A percentile compares a stretch with the other conserved stretches of the same genome.
phyloP scores from a whole-genome alignment of 2,888 invertebrate genomes.

The Odontomyia ornata region DNA sequence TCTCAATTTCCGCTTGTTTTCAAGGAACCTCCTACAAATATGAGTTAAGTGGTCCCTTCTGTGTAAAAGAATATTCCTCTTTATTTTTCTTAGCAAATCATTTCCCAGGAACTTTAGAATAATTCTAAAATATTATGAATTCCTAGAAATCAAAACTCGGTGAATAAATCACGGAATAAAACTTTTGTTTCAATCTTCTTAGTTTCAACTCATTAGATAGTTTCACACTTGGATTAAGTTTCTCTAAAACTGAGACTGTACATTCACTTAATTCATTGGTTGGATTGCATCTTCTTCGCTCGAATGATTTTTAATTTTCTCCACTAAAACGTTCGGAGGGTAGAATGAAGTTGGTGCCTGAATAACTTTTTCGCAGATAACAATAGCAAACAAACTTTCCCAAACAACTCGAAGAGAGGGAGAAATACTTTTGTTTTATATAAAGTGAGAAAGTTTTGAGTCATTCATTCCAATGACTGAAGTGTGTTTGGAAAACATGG shows the following conservation, averaged over 20 bases:
- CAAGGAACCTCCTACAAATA: too few species aligned
- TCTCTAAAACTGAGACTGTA: not conserved
- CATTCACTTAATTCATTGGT: not conserved
- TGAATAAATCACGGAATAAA: not conserved
- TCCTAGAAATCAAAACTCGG: too few species aligned
- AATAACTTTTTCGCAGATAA: not conserved
- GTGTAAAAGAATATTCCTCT: too few species aligned
- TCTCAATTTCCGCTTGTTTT: too few species aligned
- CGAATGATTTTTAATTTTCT: not conserved
- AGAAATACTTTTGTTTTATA: not conserved
- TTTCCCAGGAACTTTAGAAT: too few species aligned
- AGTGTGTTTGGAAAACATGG: not conserved
- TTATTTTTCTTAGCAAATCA: too few species aligned
- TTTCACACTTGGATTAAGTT: not conserved
- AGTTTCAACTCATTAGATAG: not conserved
- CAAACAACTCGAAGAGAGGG: not conserved
- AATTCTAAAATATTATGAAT: too few species aligned
- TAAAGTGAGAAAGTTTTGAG: not conserved
- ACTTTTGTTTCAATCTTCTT: not conserved
- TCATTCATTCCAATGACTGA: not conserved
- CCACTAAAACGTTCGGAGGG: not conserved
- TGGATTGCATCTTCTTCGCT: not conserved
- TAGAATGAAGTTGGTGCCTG: not conserved
- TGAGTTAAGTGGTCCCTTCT: too few species aligned
- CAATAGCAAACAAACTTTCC: not conserved